Evolutionary conservation across 2,888 invertebrate genomes (phyloP).

Genomic region (Netelia melanura): DNA sequence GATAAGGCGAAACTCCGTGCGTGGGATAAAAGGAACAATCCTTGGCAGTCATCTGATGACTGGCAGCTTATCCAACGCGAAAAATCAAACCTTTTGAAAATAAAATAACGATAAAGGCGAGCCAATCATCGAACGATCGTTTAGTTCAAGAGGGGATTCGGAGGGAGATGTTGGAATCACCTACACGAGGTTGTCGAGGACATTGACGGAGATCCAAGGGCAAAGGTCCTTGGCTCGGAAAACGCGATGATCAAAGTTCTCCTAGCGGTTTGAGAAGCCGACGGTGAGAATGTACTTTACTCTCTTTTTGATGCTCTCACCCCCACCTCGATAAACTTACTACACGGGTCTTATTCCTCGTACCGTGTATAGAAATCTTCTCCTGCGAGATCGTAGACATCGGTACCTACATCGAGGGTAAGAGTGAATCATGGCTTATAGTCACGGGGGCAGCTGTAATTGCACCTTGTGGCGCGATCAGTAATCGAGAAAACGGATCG

Average conservation of each 20-base stretch:
- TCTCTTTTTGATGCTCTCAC: slow-evolving; percentile 8
- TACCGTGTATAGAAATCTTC: slow-evolving; percentile 1
- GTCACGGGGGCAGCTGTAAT: slow-evolving; percentile 42
- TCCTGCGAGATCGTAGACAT: slow-evolving; percentile 6
- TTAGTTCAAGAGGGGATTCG: neutral
- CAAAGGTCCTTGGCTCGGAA: slow-evolving; percentile 23
- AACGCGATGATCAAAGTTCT: slow-evolving; percentile 34
- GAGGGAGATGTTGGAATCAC: neutral
- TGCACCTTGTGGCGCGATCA: slow-evolving; percentile 35
- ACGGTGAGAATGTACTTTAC: slow-evolving; percentile 21
- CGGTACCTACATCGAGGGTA: slow-evolving; percentile 1
- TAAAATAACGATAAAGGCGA: too few relatives aligned
- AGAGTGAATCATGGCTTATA: slow-evolving; percentile 43
- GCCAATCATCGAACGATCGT: neutral
- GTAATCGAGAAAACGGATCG: slow-evolving; percentile 44
- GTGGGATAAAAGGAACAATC: neutral
- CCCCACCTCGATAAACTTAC: slow-evolving; percentile 18
- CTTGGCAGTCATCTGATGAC: neutral
- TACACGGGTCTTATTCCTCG: slow-evolving; percentile 8
- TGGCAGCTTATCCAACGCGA: neutral
- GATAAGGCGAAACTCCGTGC: neutral
- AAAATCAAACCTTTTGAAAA: too few relatives aligned
- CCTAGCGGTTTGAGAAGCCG: slow-evolving; percentile 23
- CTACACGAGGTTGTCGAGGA: neutral
- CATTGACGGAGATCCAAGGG: slow-evolving; percentile 24